These are phyloP conservation scores for Paracanthobrama guichenoti DNA, from an alignment of 2,113 vertebrate species.

Conservation along the genomic window DNA sequence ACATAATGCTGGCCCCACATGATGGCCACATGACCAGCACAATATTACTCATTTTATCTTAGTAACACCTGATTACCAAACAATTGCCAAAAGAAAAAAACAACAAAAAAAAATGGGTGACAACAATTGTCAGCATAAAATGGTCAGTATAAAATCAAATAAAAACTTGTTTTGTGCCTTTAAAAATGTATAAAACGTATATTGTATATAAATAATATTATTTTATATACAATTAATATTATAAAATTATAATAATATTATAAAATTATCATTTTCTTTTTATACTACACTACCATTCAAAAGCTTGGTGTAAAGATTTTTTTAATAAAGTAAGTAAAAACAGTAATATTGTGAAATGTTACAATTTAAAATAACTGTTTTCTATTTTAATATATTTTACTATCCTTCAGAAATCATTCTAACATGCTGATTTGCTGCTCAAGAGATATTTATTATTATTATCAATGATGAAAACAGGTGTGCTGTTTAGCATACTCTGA, in stretches of 20 bases:
- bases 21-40: not conserved
- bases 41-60: not conserved
- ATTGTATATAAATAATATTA: too few relatives aligned
- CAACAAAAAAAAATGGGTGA: too few relatives aligned
- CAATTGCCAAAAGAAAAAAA: not conserved
- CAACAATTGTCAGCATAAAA: too few relatives aligned
- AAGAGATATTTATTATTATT: not conserved
- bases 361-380: not conserved
- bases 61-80: not conserved
- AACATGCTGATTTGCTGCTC: not conserved
- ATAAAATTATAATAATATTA: too few relatives aligned
- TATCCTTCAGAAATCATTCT: not conserved
- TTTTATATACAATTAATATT: too few relatives aligned
- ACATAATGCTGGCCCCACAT: not conserved
- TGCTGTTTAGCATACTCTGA: not conserved
- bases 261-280: too few relatives aligned
- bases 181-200: too few relatives aligned
- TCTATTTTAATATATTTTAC: not conserved
- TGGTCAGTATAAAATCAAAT: too few relatives aligned
- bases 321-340: not conserved
- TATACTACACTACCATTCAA: not conserved
- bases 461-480: not conserved
- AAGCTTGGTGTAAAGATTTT: not conserved
- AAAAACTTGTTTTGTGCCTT: too few relatives aligned
- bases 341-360: not conserved